A percentile compares a stretch with the other conserved stretches of the same genome.
Evolutionary conservation across 2,888 invertebrate genomes (phyloP).

Genomic region (Patella caerulea): DNA sequence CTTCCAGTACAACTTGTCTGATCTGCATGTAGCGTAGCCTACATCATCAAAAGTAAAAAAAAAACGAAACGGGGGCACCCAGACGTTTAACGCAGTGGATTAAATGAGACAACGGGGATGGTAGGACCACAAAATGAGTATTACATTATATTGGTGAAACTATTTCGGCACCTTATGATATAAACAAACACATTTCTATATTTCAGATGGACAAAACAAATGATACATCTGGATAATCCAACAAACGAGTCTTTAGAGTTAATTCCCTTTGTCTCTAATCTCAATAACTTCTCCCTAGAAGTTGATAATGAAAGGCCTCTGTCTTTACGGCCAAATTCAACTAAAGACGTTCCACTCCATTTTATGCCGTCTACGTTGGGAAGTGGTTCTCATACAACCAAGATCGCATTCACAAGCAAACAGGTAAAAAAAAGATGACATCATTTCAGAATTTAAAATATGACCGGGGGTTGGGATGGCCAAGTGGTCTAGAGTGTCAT

Average conservation of each 20-base stretch:
- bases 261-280: constrained; percentile 65
- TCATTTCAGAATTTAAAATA: no score
- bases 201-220: constrained; percentile 63
- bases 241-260: constrained; percentile 66
- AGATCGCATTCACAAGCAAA: constrained; percentile 66
- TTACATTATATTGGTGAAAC: no score
- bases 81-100: no score
- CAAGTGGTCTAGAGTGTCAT: no score
- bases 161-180: no score
- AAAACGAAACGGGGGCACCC: no score
- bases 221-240: constrained; percentile 66
- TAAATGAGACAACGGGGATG: no score
- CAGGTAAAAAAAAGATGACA: constrained; percentile 51
- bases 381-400: constrained; percentile 62
- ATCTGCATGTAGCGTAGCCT: no score
- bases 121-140: no score
- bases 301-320: constrained; percentile 62
- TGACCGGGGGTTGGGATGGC: no score
- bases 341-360: constrained; percentile 60
- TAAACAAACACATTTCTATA: neutral
- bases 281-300: constrained; percentile 69
- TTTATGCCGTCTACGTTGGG: constrained; percentile 71
- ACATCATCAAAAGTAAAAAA: no score
- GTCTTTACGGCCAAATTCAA: constrained; percentile 52
- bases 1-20: no score